These are phyloP conservation scores for Grantiella picta DNA, from an alignment of 2,113 vertebrate genomes.

Conservation along the genomic window DNA sequence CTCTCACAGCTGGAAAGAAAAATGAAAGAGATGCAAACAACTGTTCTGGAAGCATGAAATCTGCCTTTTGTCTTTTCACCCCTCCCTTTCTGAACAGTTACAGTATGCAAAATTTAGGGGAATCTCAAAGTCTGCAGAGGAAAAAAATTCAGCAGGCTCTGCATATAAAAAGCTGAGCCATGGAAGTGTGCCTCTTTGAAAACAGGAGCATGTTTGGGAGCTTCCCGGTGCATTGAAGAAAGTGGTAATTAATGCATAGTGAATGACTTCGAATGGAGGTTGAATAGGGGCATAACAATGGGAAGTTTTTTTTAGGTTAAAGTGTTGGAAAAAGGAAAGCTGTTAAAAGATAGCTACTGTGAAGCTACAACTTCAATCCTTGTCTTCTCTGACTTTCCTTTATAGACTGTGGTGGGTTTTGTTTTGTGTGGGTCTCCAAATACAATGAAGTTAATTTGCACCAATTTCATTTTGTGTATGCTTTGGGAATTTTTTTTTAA, in stretches of 20 bases:
- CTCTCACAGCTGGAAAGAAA: constrained; percentile 80
- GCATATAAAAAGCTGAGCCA: constrained; percentile 81
- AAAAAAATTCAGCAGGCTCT: constrained; percentile 71
- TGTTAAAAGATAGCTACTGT: constrained; percentile 78
- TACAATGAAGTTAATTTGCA: constrained; percentile 77
- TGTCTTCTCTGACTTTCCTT: constrained; percentile 67
- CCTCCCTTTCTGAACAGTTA: constrained; percentile 75
- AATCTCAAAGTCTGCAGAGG: constrained; percentile 71
- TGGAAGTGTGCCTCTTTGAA: constrained; percentile 81
- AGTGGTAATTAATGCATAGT: constrained; percentile 85
- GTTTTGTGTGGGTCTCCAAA: constrained; percentile 74
- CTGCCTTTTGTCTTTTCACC: constrained; percentile 75
- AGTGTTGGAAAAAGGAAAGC: constrained; percentile 75
- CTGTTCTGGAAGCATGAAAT: constrained; percentile 76
- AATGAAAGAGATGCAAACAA: constrained; percentile 84
- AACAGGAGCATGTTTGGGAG: constrained; percentile 75
- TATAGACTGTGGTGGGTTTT: constrained; percentile 70
- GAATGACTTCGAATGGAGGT: constrained; percentile 81
- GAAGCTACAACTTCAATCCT: constrained; percentile 74
- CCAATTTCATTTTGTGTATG: constrained; percentile 77
- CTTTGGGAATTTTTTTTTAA: constrained; percentile 22
- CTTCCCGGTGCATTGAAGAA: constrained; percentile 72
- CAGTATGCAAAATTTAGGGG: constrained; percentile 79
- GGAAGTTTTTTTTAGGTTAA: constrained; percentile 71
- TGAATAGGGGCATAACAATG: constrained; percentile 79